Evolutionary conservation across 2,797 vertebrate genomes (phyloP), one percentile per base, ranked within the genome.

Genomic region (Pangasius larnaudii): DNA sequence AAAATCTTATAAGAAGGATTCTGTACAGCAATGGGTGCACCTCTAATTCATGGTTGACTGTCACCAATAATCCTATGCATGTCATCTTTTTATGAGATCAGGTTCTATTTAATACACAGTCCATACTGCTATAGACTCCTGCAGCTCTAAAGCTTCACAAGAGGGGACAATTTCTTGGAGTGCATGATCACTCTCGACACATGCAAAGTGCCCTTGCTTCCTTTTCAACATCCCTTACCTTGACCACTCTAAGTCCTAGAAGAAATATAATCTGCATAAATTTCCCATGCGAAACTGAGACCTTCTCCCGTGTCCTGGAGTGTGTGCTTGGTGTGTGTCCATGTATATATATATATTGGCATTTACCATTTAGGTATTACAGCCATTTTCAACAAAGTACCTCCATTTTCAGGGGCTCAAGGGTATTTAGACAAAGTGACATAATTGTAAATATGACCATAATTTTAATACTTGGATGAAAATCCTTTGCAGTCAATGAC

Each of bases 261-360:
- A 88, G 88, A 89, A 89, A 88, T 85, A 77, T 77, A 84, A 87
- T 75, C 79, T 89, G 87, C n/a, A 72, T 85, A 88, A 80, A 87
- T 78, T 33, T 59, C 65, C 82, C 59, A 30, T 56, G 83, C 56
- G 59, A 87, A 89, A 87, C 42, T 27, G 3, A 90, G 72, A 65
- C 78, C 85, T 85, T 84, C 74, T 71, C 49, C 61, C 77, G 9
- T 42, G 58, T 30, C n/a, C 49, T 80, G 14, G 24, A 63, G 36
- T 61, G 58, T 82, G 36, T 61, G 36, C 39, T 39, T 80, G 33
- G 19, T 59, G 33, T 59, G 56, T 33, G 61, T 61, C 33, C 24
- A 7, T 2, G 14, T 79, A 39, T 22, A 46, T 77, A 16, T 71
- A 74, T 88, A 33, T 80, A 51, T n/a, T n/a, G n/a, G n/a, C n/a